phyloP scores from a whole-genome alignment of 2,888 invertebrate genomes.

The Bombylius major region DNA sequence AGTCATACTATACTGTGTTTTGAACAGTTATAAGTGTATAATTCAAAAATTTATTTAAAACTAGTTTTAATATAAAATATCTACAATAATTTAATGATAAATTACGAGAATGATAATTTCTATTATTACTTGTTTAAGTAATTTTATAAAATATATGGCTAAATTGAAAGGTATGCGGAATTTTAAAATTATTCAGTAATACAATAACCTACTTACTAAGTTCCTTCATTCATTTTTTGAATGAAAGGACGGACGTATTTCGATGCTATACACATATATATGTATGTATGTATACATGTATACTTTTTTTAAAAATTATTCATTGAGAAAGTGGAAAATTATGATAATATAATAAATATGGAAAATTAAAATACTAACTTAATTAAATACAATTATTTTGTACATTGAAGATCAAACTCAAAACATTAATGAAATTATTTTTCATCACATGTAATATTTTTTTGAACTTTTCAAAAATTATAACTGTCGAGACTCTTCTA shows the following conservation, averaged over 20 bases:
- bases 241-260: constrained; percentile 21
- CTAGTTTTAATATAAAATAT: too few relatives aligned
- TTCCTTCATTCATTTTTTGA: constrained; percentile 8
- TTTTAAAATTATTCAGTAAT: constrained; percentile 17
- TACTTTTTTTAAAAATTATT: constrained; percentile 3
- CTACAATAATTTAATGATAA: too few relatives aligned
- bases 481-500: too few relatives aligned
- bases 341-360: background rate
- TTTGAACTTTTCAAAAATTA: too few relatives aligned
- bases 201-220: constrained; percentile 21
- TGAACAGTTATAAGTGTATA: background rate
- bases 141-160: background rate
- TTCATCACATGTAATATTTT: background rate
- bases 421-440: background rate
- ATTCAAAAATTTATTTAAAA: background rate
- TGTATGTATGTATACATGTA: constrained; percentile 7
- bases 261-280: constrained; percentile 12
- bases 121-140: background rate
- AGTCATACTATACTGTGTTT: background rate
- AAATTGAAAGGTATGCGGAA: background rate
- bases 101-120: too few relatives aligned
- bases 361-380: too few relatives aligned
- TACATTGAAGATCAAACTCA: too few relatives aligned
- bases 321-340: background rate
- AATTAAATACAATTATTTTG: too few relatives aligned